Conservation (phyloP, 2,797 vertebrate genomes). For the Molothrus aeneus region DNA sequence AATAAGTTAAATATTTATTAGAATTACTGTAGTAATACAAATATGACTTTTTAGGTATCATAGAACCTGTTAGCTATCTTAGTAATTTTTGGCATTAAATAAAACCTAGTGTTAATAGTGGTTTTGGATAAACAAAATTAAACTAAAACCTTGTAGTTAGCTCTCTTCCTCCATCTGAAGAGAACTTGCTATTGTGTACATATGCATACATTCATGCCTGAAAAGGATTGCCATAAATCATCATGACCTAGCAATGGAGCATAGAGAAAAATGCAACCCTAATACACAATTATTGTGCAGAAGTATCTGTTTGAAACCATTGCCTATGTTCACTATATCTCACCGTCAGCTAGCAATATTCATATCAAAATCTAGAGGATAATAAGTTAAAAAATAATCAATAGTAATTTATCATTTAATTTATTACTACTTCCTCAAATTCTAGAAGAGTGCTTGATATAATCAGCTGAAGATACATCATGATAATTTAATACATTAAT, state of each 20-base stretch:
- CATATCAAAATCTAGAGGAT: background rate
- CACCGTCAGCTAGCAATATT: background rate
- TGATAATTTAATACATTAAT: conserved; percentile 53
- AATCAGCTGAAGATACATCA: conserved; percentile 52
- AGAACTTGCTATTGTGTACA: background rate
- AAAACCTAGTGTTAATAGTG: background rate
- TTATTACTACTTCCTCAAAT: conserved; percentile 45
- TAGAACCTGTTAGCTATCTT: background rate
- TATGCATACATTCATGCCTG: background rate
- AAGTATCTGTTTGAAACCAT: background rate
- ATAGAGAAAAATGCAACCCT: background rate
- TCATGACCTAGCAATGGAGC: background rate
- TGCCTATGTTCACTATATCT: background rate
- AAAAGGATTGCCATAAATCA: background rate
- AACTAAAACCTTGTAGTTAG: background rate
- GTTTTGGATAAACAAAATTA: background rate
- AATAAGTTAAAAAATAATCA: conserved; percentile 47
- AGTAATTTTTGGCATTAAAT: background rate
- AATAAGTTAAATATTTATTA: background rate
- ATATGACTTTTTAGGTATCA: background rate
- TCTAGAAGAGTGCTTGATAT: conserved; percentile 46
- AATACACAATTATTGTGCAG: background rate
- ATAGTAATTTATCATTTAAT: conserved; percentile 49
- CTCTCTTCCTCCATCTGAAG: background rate
- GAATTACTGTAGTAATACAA: background rate